Conservation (phyloP, 2,797 vertebrate genomes). For the Phoebastria nigripes region DNA sequence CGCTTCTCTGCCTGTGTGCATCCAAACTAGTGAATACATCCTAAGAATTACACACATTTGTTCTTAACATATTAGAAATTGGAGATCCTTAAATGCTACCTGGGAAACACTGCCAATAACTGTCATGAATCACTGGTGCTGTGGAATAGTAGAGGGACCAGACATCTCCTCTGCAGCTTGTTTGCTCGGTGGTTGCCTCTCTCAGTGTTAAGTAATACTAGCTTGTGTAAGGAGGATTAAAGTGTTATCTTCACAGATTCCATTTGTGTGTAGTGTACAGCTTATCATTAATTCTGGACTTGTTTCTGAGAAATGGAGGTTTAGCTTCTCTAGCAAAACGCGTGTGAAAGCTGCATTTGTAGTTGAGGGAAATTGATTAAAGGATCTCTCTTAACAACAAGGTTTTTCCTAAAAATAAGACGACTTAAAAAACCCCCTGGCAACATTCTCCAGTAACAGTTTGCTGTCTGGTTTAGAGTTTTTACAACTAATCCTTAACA, state of each 20-base stretch:
- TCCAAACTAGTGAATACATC: background rate
- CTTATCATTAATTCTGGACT: constrained; percentile 43
- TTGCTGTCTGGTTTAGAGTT: background rate
- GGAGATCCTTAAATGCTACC: background rate
- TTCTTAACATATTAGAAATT: background rate
- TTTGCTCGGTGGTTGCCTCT: background rate
- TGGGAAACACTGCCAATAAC: background rate
- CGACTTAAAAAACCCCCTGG: background rate
- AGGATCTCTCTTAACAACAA: background rate
- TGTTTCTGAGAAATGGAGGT: constrained; percentile 29
- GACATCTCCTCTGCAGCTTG: background rate
- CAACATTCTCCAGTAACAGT: background rate
- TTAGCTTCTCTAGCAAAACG: background rate
- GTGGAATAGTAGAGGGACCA: background rate
- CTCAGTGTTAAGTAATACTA: background rate
- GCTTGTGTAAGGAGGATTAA: constrained; percentile 48
- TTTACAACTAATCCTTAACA: background rate
- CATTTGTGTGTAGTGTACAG: constrained; percentile 6
- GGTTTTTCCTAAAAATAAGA: background rate
- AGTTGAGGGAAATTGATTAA: background rate
- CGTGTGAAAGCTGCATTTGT: background rate
- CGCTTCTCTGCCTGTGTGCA: background rate
- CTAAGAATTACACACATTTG: background rate
- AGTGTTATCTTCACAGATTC: constrained; percentile 36
- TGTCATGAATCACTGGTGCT: background rate